Percentiles rank a stretch among this genome's conserved stretches.
Conservation (phyloP, 2,888 invertebrate genomes). For the Brachypalpus laphriformis region DNA sequence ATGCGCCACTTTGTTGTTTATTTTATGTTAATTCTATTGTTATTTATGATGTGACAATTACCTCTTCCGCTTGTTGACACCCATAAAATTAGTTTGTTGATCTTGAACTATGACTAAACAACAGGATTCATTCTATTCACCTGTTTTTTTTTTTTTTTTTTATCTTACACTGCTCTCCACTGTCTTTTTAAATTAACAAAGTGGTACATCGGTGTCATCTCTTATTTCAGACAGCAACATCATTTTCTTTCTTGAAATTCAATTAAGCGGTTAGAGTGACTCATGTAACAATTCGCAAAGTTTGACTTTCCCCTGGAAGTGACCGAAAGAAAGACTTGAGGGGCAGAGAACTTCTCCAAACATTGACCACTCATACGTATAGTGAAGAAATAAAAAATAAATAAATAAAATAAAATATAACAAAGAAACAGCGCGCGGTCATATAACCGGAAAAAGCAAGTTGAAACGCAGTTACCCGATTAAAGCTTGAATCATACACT, state of each 20-base stretch:
- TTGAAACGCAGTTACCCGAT: slow-evolving; percentile 10
- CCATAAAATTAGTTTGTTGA: slow-evolving; percentile 1
- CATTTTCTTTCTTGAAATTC: neutral
- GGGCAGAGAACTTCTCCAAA: slow-evolving; percentile 10
- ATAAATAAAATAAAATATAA: slow-evolving; percentile 20
- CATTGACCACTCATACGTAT: slow-evolving; percentile 29
- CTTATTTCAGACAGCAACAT: neutral
- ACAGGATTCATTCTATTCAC: slow-evolving; percentile 7
- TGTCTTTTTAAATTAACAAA: slow-evolving; percentile 1
- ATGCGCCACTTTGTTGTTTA: slow-evolving; percentile 18
- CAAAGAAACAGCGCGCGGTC: slow-evolving; percentile 40
- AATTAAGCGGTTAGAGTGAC: slow-evolving; percentile 13
- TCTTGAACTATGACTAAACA: slow-evolving; percentile 3
- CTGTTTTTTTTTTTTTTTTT: neutral
- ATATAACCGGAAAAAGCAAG: slow-evolving; percentile 42
- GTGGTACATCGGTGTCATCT: neutral
- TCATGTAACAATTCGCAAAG: slow-evolving; percentile 26
- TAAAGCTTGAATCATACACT: neutral
- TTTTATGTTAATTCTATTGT: slow-evolving; percentile 9
- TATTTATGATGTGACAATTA: slow-evolving; percentile 20
- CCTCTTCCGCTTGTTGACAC: slow-evolving; percentile 40
- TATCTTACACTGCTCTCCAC: neutral
- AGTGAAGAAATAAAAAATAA: slow-evolving; percentile 20
- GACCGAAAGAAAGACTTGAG: neutral
- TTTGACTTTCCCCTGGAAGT: slow-evolving; percentile 14